phyloP scores from a whole-genome alignment of 2,888 invertebrate genomes.

The Agapostemon virescens region DNA sequence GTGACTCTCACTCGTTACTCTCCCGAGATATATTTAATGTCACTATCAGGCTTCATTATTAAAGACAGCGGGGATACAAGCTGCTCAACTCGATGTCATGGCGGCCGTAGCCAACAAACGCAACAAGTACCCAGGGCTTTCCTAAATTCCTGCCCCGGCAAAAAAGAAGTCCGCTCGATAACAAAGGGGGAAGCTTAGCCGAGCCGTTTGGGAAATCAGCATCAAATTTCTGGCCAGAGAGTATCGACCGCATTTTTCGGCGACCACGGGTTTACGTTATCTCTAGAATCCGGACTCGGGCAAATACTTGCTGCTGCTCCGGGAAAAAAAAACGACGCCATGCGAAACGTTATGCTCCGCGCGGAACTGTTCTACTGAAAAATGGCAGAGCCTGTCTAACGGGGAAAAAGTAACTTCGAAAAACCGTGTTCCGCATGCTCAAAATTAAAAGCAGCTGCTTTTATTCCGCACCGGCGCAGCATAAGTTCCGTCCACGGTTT shows the following conservation, averaged over 20 bases:
- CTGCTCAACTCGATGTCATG: not conserved
- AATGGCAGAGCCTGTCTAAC: conserved; percentile 9
- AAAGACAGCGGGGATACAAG: not conserved
- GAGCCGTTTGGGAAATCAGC: conserved; percentile 24
- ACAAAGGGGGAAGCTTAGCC: conserved; percentile 3
- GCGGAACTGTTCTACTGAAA: conserved; percentile 21
- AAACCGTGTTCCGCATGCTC: not conserved
- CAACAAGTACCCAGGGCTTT: conserved; percentile 34
- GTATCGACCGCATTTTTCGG: conserved; percentile 17
- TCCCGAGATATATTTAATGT: conserved; percentile 18
- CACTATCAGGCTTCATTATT: not conserved
- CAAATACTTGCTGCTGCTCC: conserved; percentile 11
- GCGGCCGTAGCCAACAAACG: not conserved
- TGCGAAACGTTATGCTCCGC: conserved; percentile 11
- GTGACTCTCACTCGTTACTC: not conserved
- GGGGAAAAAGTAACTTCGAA: not conserved
- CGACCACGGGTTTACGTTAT: conserved; percentile 20
- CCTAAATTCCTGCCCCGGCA: conserved; percentile 19
- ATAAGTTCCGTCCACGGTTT: not conserved
- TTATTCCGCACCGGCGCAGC: not conserved
- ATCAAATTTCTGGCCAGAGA: conserved; percentile 12
- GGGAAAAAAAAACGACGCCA: conserved; percentile 5
- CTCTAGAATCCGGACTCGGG: conserved; percentile 23
- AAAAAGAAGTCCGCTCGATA: conserved; percentile 13
- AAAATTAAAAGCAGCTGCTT: conserved; percentile 8